Evolutionary conservation across 1,140 invertebrate genomes (phyloP).

Genomic region (Formica exsecta): DNA sequence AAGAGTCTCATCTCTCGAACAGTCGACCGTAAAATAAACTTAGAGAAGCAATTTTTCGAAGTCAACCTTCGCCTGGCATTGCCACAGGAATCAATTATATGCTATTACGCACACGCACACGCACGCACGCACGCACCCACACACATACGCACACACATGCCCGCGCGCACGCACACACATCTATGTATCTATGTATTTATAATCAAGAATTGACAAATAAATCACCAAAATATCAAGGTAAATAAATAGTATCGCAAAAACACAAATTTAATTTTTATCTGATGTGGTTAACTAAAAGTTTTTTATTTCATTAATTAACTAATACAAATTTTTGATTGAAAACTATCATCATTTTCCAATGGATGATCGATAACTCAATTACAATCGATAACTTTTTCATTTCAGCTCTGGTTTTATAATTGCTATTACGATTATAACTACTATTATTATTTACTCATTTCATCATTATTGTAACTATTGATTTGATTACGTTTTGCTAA

Average conservation of each 20-base stretch:
- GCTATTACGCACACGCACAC: background rate
- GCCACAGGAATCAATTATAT: background rate
- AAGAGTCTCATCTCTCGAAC: background rate
- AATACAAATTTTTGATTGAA: background rate
- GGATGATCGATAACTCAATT: no score
- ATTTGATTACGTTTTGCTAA: background rate
- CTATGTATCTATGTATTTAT: background rate
- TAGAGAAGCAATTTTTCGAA: background rate
- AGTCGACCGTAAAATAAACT: constrained; percentile 19
- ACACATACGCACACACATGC: background rate
- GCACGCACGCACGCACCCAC: no score
- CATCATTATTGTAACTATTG: background rate
- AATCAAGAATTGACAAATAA: constrained; percentile 21
- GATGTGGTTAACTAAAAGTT: background rate
- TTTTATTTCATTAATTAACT: background rate
- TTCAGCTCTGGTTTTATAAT: no score
- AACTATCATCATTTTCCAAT: background rate
- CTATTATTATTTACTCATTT: background rate
- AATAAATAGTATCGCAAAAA: background rate
- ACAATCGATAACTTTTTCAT: no score
- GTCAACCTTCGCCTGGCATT: background rate
- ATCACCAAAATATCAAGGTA: background rate
- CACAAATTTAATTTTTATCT: background rate
- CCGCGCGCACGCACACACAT: background rate
- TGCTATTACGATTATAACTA: background rate